Conservation (phyloP, 23 tunicate genomes). For the Styela plicata region DNA sequence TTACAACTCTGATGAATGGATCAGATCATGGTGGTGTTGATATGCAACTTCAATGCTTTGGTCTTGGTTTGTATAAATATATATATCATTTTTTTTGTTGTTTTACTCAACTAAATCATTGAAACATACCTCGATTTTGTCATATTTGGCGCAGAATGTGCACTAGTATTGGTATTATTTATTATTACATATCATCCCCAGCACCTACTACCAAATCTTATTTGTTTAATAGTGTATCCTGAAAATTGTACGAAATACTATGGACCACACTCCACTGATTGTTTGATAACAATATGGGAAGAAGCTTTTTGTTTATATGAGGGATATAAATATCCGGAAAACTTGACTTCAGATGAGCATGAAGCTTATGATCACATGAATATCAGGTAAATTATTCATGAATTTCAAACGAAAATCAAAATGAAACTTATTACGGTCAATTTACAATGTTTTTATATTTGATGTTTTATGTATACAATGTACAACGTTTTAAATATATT, state of each 20-base stretch:
- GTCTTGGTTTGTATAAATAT: not conserved
- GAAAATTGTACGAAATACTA: slow-evolving; percentile 18
- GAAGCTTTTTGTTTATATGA: not conserved
- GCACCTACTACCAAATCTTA: not conserved
- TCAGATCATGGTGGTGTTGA: not conserved
- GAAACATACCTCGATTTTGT: too few species aligned
- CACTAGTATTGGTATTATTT: not conserved
- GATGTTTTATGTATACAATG: too few species aligned
- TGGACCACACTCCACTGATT: slow-evolving; percentile 27
- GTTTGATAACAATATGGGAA: slow-evolving; percentile 32
- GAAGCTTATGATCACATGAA: not conserved
- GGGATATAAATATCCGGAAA: slow-evolving; percentile 7
- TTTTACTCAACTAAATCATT: too few species aligned
- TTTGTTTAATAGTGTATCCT: slow-evolving; percentile 1
- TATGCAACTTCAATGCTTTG: not conserved
- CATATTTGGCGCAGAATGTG: too few species aligned
- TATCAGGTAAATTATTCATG: not conserved
- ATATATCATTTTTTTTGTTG: too few species aligned
- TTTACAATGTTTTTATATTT: too few species aligned
- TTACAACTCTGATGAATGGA: not conserved
- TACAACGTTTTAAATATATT: not conserved
- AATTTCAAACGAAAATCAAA: too few species aligned
- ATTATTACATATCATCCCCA: not conserved
- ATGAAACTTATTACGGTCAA: too few species aligned
- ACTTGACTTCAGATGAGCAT: slow-evolving; percentile 2